Percentiles rank a stretch among this genome's conserved stretches.
phyloP scores from a whole-genome alignment of 2,888 invertebrate genomes.

The Chrysotoxum bicinctum region DNA sequence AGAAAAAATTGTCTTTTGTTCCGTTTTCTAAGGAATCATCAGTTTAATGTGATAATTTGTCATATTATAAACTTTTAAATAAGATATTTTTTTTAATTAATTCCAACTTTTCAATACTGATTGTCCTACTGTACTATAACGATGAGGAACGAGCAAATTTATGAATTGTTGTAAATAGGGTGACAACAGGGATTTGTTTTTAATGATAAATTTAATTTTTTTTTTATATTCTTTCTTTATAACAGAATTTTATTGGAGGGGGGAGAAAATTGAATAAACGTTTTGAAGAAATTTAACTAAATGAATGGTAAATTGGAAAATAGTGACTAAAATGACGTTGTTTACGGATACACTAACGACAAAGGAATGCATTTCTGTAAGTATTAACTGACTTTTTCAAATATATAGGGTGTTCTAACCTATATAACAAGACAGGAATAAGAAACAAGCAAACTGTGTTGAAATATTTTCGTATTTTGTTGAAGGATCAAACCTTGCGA shows the following conservation, averaged over 20 bases:
- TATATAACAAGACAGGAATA: no score
- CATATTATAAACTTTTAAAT: no score
- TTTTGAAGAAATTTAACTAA: conserved; percentile 33
- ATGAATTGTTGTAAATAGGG: conserved; percentile 40
- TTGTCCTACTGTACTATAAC: not conserved
- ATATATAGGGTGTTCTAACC: not conserved
- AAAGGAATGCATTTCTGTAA: conserved; percentile 2
- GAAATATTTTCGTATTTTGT: no score
- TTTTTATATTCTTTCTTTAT: not conserved
- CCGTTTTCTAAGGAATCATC: no score
- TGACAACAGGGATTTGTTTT: conserved; percentile 54
- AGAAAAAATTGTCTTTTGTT: no score
- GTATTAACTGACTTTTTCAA: not conserved
- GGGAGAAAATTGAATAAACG: conserved; percentile 59
- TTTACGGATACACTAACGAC: not conserved
- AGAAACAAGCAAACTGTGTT: no score
- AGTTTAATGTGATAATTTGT: no score
- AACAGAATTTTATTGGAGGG: not conserved
- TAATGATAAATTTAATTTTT: conserved; percentile 46
- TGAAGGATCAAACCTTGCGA: no score
- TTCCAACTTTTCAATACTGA: not conserved
- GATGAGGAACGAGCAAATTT: not conserved
- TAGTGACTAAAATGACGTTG: conserved; percentile 25
- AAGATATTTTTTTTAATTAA: not conserved
- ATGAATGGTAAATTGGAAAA: conserved; percentile 22